These are phyloP conservation scores for Torymus aiolomorphi DNA, from an alignment of 2,888 invertebrate species.

Conservation along the genomic window DNA sequence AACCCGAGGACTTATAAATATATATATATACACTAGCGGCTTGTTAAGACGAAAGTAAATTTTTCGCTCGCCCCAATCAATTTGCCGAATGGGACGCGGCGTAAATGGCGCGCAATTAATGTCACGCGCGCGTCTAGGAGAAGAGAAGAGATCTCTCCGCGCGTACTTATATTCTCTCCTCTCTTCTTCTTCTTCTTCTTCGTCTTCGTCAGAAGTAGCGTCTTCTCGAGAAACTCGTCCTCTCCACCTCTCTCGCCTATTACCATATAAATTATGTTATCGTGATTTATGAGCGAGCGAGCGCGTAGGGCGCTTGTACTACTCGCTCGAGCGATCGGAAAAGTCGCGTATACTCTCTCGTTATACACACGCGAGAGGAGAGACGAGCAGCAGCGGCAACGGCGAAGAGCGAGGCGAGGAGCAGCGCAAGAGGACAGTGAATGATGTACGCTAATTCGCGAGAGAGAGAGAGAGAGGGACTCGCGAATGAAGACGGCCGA, in stretches of 20 bases:
- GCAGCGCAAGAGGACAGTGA: constrained; percentile 19
- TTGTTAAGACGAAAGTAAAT: constrained; percentile 8
- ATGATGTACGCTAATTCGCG: constrained; percentile 44
- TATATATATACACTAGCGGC: neutral
- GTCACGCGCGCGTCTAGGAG: constrained; percentile 15
- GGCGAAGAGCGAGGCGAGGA: too few relatives aligned
- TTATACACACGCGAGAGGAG: too few relatives aligned
- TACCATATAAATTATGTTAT: constrained; percentile 75
- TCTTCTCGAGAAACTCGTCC: too few relatives aligned
- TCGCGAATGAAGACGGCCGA: constrained; percentile 1
- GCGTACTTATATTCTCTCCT: neutral
- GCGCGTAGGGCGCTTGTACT: neutral
- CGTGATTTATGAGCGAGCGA: constrained; percentile 70
- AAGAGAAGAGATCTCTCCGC: neutral
- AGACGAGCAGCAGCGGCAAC: too few relatives aligned
- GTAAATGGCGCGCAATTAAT: constrained; percentile 33
- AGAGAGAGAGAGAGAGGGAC: neutral
- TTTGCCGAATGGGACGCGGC: constrained; percentile 22
- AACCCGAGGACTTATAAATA: too few relatives aligned
- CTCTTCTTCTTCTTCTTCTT: constrained; percentile 25
- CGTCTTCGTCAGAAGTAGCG: neutral
- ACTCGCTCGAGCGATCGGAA: constrained; percentile 11
- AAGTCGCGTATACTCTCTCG: neutral
- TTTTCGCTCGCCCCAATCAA: constrained; percentile 23
- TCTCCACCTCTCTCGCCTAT: constrained; percentile 58